A percentile compares a stretch with the other conserved stretches of the same genome.
Evolutionary conservation across 2,113 vertebrate genomes (phyloP).

Genomic region (Cervus canadensis): DNA sequence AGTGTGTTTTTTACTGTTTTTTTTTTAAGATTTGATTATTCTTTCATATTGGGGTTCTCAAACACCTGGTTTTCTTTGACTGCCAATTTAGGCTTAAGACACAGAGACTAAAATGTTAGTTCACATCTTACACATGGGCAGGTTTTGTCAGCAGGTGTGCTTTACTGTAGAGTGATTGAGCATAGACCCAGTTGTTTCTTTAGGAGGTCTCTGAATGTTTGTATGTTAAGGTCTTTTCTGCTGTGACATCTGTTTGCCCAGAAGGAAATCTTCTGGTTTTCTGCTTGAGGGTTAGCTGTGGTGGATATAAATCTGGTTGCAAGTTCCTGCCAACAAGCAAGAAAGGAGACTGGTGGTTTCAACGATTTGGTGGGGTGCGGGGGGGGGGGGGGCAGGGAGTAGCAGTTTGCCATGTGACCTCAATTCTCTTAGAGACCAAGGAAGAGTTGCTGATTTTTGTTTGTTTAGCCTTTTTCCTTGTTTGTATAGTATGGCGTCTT

Average conservation of each 20-base stretch:
- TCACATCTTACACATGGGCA: not conserved
- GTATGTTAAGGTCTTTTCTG: not conserved
- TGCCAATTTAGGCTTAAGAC: not conserved
- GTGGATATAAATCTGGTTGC: not conserved
- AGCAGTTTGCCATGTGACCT: not conserved
- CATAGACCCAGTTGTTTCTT: not conserved
- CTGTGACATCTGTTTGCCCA: not conserved
- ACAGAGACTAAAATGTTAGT: not conserved
- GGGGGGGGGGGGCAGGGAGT: not conserved
- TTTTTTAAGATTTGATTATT: not conserved
- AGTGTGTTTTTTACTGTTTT: not conserved
- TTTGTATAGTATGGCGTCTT: not conserved
- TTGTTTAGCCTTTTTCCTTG: not conserved
- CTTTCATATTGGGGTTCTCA: not conserved
- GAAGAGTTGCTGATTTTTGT: not conserved
- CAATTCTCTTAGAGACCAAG: not conserved
- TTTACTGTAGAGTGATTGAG: not conserved
- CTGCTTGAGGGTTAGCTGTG: not conserved
- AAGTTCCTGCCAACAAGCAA: not conserved
- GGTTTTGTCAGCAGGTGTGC: not conserved
- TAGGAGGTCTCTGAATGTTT: not conserved
- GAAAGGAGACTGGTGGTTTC: not conserved
- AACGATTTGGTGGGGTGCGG: not conserved
- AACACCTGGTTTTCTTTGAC: not conserved
- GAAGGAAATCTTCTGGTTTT: not conserved